phyloP scores from a whole-genome alignment of 2,113 vertebrate genomes.

The Labrus mixtus region DNA sequence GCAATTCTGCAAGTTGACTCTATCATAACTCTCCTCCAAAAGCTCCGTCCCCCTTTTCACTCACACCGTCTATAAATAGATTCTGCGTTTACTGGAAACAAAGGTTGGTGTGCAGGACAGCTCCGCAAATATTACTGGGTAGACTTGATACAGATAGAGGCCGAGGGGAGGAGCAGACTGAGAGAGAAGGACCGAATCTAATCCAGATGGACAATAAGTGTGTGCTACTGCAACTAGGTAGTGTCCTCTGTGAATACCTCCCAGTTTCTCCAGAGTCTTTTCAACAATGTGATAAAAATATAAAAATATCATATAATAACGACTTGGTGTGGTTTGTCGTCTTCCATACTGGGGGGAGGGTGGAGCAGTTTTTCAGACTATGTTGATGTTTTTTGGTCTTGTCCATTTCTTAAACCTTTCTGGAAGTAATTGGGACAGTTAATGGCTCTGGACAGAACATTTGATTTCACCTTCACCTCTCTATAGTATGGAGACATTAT shows the following conservation, averaged over 20 bases:
- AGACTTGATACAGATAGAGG: conserved; percentile 23
- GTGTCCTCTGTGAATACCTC: neutral
- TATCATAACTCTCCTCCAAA: conserved; percentile 1
- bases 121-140: conserved; percentile 60
- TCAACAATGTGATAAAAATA: too few relatives aligned
- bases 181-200: neutral
- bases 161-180: conserved; percentile 12
- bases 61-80: conserved; percentile 73
- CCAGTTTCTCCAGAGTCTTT: too few relatives aligned
- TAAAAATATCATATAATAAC: too few relatives aligned
- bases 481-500: too few relatives aligned
- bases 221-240: neutral
- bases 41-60: conserved; percentile 22
- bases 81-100: conserved; percentile 77
- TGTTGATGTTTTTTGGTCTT: too few relatives aligned
- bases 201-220: conserved; percentile 1
- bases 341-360: too few relatives aligned
- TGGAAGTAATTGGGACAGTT: too few relatives aligned
- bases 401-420: too few relatives aligned
- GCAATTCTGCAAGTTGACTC: conserved; percentile 8
- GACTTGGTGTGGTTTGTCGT: too few relatives aligned
- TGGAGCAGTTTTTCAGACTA: too few relatives aligned
- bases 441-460: too few relatives aligned
- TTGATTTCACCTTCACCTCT: too few relatives aligned
- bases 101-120: conserved; percentile 49